Base-by-base conservation (phyloP, 2,888 invertebrate species). In the Clitarchus hookeri region DNA sequence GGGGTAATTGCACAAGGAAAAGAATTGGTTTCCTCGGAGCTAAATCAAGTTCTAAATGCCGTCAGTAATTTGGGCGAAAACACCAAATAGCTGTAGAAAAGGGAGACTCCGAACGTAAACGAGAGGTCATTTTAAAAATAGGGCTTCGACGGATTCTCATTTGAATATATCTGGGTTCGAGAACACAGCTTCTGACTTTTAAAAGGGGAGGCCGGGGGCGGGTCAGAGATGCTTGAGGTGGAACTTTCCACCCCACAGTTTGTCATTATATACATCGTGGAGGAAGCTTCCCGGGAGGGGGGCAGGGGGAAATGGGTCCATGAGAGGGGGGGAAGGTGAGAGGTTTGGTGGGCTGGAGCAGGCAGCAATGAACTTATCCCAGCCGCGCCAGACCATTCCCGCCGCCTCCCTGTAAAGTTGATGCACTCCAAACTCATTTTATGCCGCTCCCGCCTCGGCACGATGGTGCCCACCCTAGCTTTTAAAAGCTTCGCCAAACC, bases 341-440 rank as follows among this genome's bases (percentile, higher is more conserved):
- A 65, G 65, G n/a, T 8, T 11, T 23, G 65, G 65, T n/a, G 19
- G 27, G 82, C 82, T 82, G 36, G 8, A 82, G 82, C 65, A 65
- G 65, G 65, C 65, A 65, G 82, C 82, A 82, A 82, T 44, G 82
- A 82, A 82, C 82, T 27, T 82, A 27, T 26, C 82, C 82, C 44
- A 16, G 8, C 9, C 44, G 25, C 36, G 19, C 82, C 44, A 27
- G n/a, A 26, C 65, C 65, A 26, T 82, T 82, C 82, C 27, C 79
- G 16, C 44, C 80, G 16, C 27, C 82, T 36, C 36, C 82, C 82
- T 36, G 26, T 6, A 36, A 82, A 82, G 26, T 82, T 82, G 82
- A 65, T 82, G 82, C 82, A 82, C 82, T 82, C 82, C 36, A 82
- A 82, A 82, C 82, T 82, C 82, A 82, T 82, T 82, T 82, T 82